Evolutionary conservation across 2,113 vertebrate species (phyloP).

Genomic region (Lepisosteus osseus): DNA sequence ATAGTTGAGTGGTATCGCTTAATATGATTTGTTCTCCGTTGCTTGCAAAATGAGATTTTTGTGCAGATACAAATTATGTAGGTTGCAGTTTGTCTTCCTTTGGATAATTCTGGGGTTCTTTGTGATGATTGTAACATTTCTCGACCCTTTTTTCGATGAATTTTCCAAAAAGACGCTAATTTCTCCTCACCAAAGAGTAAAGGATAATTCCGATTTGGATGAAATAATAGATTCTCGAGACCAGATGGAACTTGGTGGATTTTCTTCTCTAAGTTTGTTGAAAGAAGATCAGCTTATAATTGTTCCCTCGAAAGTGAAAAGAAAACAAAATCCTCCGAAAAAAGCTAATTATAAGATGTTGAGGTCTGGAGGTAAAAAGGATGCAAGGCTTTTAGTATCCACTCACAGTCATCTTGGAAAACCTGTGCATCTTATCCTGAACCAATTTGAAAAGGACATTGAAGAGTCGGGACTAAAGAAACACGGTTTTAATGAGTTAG

Average conservation of each 20-base stretch:
- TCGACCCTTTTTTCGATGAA: constrained; percentile 55
- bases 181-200: constrained; percentile 39
- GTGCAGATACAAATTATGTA: constrained; percentile 49
- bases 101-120: constrained; percentile 63
- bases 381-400: neutral
- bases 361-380: constrained; percentile 43
- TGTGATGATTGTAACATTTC: constrained; percentile 57
- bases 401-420: constrained; percentile 26
- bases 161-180: constrained; percentile 33
- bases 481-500: constrained; percentile 58
- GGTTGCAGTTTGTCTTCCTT: constrained; percentile 63
- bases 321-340: constrained; percentile 55
- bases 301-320: constrained; percentile 49
- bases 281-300: constrained; percentile 78
- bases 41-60: constrained; percentile 69
- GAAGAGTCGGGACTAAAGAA: constrained; percentile 44
- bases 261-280: constrained; percentile 70
- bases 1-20: too few relatives aligned
- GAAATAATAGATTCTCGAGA: constrained; percentile 70
- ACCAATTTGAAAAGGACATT: constrained; percentile 25
- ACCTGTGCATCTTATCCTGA: constrained; percentile 1
- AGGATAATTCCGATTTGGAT: constrained; percentile 49
- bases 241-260: constrained; percentile 55
- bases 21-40: constrained; percentile 56
- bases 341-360: constrained; percentile 68